Percentiles rank a stretch among this genome's conserved stretches.
Evolutionary conservation across 2,113 vertebrate species (phyloP).

Genomic region (Osmerus eperlanus): DNA sequence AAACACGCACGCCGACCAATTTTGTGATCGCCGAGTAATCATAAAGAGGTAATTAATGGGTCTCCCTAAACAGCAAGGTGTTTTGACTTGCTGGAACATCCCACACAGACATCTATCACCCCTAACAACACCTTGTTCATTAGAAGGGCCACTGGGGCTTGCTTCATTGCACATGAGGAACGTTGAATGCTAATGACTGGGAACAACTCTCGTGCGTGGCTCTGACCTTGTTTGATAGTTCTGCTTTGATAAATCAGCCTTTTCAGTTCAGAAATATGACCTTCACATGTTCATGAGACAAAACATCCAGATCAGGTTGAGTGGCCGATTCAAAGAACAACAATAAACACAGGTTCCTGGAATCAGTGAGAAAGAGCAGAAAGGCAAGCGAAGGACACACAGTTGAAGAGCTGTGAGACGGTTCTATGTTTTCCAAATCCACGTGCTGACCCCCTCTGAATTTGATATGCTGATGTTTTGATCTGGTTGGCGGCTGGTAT

Average conservation of each 20-base stretch:
- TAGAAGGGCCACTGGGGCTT: neutral
- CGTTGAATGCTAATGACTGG: too few relatives aligned
- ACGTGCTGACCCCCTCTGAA: conserved; percentile 45
- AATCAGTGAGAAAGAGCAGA: too few relatives aligned
- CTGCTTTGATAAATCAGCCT: too few relatives aligned
- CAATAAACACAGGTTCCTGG: too few relatives aligned
- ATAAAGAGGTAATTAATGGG: neutral
- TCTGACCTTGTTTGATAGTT: neutral
- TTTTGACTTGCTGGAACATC: conserved; percentile 1
- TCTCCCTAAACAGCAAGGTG: conserved; percentile 1
- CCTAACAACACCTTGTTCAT: neutral
- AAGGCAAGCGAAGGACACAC: neutral
- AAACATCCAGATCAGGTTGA: too few relatives aligned
- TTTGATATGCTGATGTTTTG: conserved; percentile 47
- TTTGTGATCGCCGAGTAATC: neutral
- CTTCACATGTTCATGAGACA: too few relatives aligned
- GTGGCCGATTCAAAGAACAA: too few relatives aligned
- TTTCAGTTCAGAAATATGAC: too few relatives aligned
- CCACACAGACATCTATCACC: neutral
- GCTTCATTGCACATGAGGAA: neutral
- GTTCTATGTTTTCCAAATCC: conserved; percentile 20
- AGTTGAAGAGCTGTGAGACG: neutral
- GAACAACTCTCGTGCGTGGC: neutral
- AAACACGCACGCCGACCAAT: neutral
- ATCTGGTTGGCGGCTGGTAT: conserved; percentile 18